phyloP scores from a whole-genome alignment of 2,797 vertebrate species.

The Cetoscarus ocellatus region DNA sequence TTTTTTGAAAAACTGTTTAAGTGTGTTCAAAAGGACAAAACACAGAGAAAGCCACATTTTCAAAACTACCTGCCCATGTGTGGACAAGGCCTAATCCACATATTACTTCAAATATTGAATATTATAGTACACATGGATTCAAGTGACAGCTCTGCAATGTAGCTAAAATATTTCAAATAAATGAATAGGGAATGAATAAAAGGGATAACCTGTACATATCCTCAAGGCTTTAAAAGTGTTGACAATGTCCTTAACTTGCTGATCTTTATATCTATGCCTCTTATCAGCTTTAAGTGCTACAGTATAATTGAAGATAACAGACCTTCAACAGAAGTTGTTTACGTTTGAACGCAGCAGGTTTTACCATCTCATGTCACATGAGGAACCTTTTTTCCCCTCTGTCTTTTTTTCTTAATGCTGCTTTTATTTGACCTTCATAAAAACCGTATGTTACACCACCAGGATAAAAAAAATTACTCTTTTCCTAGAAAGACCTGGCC shows the following conservation, averaged over 20 bases:
- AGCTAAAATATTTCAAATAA: no score
- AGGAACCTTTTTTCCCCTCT: neutral
- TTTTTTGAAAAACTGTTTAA: no score
- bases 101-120: no score
- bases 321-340: slow-evolving; percentile 49
- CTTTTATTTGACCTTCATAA: slow-evolving; percentile 6
- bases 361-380: slow-evolving; percentile 13
- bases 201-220: no score
- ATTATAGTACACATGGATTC: no score
- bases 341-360: slow-evolving; percentile 27
- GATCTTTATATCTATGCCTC: neutral
- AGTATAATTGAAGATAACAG: slow-evolving; percentile 51
- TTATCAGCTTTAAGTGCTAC: slow-evolving; percentile 53
- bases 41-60: no score
- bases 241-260: neutral
- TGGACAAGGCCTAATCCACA: no score
- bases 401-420: neutral
- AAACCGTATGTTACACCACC: slow-evolving; percentile 4
- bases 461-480: neutral
- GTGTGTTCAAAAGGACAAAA: no score
- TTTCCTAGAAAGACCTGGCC: slow-evolving; percentile 24
- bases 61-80: no score
- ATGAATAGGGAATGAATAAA: neutral
- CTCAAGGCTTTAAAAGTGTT: neutral
- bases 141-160: no score